These are phyloP conservation scores for Sebastes diploproa DNA, from an alignment of 2,797 vertebrate genomes.

Conservation along the genomic window DNA sequence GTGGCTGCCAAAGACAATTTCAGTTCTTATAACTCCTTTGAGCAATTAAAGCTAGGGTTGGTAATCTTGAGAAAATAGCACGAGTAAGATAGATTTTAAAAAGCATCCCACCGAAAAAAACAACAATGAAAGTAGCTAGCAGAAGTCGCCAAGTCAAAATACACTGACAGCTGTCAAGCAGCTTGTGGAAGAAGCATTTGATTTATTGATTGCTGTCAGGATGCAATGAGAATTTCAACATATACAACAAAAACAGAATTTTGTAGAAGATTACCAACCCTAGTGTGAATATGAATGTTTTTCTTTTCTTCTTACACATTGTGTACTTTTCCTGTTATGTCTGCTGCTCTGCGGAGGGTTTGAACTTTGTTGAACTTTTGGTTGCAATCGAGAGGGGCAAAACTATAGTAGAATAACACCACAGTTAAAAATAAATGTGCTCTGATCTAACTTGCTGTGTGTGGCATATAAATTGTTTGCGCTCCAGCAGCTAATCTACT, in stretches of 20 bases:
- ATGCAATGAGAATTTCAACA: no score
- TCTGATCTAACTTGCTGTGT: not conserved
- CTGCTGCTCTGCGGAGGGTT: not conserved
- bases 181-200: no score
- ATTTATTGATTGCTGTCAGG: no score
- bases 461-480: conserved; percentile 8
- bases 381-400: not conserved
- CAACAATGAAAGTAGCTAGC: no score
- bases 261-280: not conserved
- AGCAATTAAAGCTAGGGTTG: not conserved
- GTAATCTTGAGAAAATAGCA: not conserved
- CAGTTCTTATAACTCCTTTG: not conserved
- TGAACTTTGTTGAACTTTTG: conserved; percentile 1
- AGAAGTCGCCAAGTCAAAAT: not conserved
- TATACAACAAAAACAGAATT: no score
- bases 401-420: not conserved
- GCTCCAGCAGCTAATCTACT: conserved; percentile 12
- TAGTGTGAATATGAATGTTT: not conserved
- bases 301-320: not conserved
- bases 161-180: not conserved
- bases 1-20: not conserved
- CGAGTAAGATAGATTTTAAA: not conserved
- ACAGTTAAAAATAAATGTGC: conserved; percentile 10
- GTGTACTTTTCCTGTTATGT: not conserved
- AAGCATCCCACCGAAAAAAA: rapidly evolving